Evolutionary conservation across 1,140 invertebrate genomes (phyloP).

Genomic region (Uloborus diversus): DNA sequence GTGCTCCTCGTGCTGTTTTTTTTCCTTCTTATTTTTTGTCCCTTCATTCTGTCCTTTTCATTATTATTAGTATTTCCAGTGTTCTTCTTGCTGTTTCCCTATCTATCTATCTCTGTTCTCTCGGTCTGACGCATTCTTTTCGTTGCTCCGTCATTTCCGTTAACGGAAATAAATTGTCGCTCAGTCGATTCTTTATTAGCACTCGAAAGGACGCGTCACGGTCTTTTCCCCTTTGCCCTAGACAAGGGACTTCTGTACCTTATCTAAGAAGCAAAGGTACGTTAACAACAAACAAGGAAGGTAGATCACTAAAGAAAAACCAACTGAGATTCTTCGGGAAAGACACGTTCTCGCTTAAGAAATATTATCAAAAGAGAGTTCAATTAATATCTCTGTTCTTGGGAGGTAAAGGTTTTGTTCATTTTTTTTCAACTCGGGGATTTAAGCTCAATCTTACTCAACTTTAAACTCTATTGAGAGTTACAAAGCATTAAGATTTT

Average conservation of each 20-base stretch:
- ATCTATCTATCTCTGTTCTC: constrained; percentile 1
- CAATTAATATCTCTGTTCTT: too few relatives aligned
- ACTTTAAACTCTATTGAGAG: too few relatives aligned
- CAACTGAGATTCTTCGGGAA: too few relatives aligned
- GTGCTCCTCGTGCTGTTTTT: background rate
- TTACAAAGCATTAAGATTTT: too few relatives aligned
- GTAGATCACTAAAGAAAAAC: background rate
- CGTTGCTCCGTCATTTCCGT: constrained; percentile 50
- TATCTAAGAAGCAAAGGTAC: background rate
- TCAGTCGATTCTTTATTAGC: constrained; percentile 49
- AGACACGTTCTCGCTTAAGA: too few relatives aligned
- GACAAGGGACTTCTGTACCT: background rate
- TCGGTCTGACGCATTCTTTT: constrained; percentile 29
- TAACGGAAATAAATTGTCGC: constrained; percentile 55
- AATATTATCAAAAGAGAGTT: too few relatives aligned
- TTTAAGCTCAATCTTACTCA: too few relatives aligned
- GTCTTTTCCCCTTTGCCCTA: too few relatives aligned
- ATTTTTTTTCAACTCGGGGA: too few relatives aligned
- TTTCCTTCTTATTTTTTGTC: constrained; percentile 8
- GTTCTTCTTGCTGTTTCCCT: background rate
- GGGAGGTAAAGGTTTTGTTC: too few relatives aligned
- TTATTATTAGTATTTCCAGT: constrained; percentile 53
- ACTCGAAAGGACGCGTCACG: background rate
- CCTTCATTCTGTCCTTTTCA: constrained; percentile 16
- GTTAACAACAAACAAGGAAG: constrained; percentile 6